phyloP scores from a whole-genome alignment of 35 echinoderm and acorn worm genomes.

The Eucidaris tribuloides region DNA sequence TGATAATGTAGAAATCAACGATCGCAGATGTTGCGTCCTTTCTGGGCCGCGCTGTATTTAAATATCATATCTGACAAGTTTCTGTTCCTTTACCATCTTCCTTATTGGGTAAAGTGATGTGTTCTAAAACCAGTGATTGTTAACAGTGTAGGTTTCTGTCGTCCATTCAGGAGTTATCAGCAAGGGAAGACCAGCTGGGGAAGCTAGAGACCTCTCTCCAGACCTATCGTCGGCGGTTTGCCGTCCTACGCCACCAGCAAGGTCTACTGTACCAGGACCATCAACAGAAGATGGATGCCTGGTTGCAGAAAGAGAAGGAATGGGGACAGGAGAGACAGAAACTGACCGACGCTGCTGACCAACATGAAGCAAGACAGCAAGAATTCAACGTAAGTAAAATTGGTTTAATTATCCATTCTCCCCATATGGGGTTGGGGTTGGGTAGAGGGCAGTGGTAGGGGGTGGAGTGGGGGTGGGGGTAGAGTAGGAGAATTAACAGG shows the following conservation, averaged over 20 bases:
- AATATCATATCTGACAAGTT: neutral
- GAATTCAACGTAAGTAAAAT: conserved; percentile 95
- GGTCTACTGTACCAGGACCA: conserved; percentile 87
- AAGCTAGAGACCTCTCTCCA: conserved; percentile 73
- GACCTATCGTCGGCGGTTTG: conserved; percentile 76
- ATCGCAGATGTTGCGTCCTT: no score
- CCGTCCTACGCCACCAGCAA: conserved; percentile 91
- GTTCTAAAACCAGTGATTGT: no score
- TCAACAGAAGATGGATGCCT: conserved; percentile 65
- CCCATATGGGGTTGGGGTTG: no score
- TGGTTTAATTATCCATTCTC: no score
- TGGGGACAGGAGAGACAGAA: conserved; percentile 78
- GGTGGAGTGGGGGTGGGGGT: no score
- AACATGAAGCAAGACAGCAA: conserved; percentile 63
- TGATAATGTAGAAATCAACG: no score
- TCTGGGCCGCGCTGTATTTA: no score
- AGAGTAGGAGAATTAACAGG: no score
- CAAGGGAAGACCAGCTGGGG: conserved; percentile 75
- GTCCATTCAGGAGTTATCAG: conserved; percentile 70
- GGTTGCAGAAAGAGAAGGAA: conserved; percentile 44
- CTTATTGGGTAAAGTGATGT: no score
- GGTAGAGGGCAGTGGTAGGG: no score
- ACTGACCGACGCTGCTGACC: conserved; percentile 43
- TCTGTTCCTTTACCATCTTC: neutral
- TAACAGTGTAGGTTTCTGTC: neutral